These are phyloP conservation scores for Microcebus tavaratra DNA, from an alignment of 2,113 vertebrate species.

Conservation along the genomic window DNA sequence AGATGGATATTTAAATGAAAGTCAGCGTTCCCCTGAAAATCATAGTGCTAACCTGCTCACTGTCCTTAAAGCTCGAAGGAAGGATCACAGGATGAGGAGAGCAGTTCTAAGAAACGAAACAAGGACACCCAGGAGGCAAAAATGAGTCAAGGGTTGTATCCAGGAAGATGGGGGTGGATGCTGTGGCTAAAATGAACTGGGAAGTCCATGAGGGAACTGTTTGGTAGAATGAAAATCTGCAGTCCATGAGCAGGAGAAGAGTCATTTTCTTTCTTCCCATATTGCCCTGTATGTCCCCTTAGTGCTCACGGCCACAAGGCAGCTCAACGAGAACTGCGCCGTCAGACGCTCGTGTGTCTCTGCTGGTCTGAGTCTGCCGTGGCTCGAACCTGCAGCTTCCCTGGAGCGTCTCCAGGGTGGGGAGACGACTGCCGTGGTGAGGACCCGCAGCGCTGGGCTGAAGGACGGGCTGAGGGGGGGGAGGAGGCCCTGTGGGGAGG, in stretches of 20 bases:
- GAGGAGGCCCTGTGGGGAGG: no score
- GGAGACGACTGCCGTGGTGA: neutral
- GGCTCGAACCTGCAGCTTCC: neutral
- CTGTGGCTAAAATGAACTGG: neutral
- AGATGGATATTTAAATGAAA: no score
- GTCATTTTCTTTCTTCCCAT: neutral
- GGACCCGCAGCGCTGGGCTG: neutral
- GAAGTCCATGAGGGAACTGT: no score
- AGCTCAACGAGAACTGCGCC: no score
- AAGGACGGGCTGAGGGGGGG: no score
- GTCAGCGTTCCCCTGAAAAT: no score
- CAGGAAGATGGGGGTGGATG: neutral
- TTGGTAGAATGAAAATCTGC: neutral
- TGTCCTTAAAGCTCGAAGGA: neutral
- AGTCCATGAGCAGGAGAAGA: no score
- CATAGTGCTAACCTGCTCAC: neutral
- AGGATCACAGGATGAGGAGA: neutral
- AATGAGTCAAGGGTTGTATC: neutral
- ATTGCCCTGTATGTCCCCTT: neutral
- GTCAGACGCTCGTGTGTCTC: neutral
- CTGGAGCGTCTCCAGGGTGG: neutral
- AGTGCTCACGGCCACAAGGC: neutral
- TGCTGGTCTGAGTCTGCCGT: no score
- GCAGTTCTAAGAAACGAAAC: neutral
- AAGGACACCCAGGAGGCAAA: neutral